Evolutionary conservation across 1,140 invertebrate genomes (phyloP).

Genomic region (Sycobia sp.): DNA sequence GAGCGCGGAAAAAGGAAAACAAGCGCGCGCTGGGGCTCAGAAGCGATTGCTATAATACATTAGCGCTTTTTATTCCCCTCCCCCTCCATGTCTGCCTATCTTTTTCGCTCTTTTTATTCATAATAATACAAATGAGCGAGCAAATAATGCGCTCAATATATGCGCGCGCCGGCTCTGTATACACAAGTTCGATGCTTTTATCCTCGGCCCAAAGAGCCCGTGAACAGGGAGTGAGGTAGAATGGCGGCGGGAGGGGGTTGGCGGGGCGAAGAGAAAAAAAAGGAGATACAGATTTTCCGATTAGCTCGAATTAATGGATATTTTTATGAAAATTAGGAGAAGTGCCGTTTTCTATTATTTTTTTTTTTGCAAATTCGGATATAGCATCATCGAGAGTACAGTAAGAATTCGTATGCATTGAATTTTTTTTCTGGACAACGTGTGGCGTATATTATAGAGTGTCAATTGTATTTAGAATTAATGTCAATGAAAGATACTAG

Average conservation of each 20-base stretch:
- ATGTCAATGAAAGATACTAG: too few species aligned
- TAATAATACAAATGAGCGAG: not conserved
- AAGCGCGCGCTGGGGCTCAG: not conserved
- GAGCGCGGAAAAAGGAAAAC: not conserved
- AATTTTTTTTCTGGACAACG: too few species aligned
- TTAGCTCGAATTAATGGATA: too few species aligned
- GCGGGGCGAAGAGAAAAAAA: not conserved
- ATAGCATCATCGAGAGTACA: too few species aligned
- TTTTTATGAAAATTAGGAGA: too few species aligned
- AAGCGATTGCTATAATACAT: constrained; percentile 22
- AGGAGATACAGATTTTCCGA: not conserved
- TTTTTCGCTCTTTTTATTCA: constrained; percentile 17
- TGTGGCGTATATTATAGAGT: too few species aligned
- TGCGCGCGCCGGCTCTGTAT: not conserved
- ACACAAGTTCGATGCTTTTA: constrained; percentile 13
- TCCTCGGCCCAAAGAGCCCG: not conserved
- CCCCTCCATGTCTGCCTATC: not conserved
- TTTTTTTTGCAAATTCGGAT: too few species aligned
- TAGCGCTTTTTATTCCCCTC: constrained; percentile 4
- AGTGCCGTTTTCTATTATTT: too few species aligned
- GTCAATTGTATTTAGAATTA: too few species aligned
- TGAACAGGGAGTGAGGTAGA: not conserved
- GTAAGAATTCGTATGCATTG: too few species aligned
- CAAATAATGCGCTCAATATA: constrained; percentile 17
- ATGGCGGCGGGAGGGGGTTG: too few species aligned